Percentiles rank a stretch among this genome's conserved stretches.
Evolutionary conservation across 2,888 invertebrate genomes (phyloP).

Genomic region (Thecocarcelia acutangulata): DNA sequence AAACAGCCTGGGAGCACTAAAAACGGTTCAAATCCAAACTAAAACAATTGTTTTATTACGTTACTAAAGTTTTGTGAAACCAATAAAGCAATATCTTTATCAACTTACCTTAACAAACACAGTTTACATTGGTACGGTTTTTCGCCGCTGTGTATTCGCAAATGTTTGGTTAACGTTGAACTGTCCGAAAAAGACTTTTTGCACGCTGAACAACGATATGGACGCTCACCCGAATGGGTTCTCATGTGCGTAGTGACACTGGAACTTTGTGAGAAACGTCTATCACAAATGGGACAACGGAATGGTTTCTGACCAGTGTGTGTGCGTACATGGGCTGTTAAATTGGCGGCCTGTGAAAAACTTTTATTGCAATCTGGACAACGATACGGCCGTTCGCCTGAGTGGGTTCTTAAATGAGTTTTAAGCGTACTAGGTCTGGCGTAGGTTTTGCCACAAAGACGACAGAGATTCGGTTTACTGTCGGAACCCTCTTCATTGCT

Average conservation of each 20-base stretch:
- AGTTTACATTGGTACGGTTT: slow-evolving; percentile 99
- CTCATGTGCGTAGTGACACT: slow-evolving; percentile 99
- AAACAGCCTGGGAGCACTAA: too few species aligned
- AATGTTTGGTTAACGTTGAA: slow-evolving; percentile 98
- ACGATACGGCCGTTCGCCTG: slow-evolving; percentile 89
- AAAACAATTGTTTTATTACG: too few species aligned
- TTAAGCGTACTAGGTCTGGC: slow-evolving; percentile 98
- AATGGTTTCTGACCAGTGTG: slow-evolving; percentile 99
- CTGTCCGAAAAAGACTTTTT: slow-evolving; percentile 99
- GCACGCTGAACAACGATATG: slow-evolving; percentile 97
- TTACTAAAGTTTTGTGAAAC: background rate
- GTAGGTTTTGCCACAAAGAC: slow-evolving; percentile 98
- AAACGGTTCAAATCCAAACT: too few species aligned
- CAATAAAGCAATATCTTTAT: background rate
- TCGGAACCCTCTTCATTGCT: slow-evolving; percentile 82
- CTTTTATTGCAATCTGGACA: slow-evolving; percentile 97
- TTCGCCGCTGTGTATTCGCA: slow-evolving; percentile 88
- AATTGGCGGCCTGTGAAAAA: slow-evolving; percentile 98
- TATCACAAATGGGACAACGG: slow-evolving; percentile 97
- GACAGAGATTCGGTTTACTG: slow-evolving; percentile 92
- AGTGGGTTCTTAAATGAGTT: slow-evolving; percentile 97
- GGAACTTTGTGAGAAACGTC: slow-evolving; percentile 97
- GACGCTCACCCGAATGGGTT: slow-evolving; percentile 98
- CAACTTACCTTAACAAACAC: slow-evolving; percentile 89
- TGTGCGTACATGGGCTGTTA: slow-evolving; percentile 94